Evolutionary conservation across 2,888 invertebrate species (phyloP), one percentile per base, ranked within the genome.

Genomic region (Idaea biselata): DNA sequence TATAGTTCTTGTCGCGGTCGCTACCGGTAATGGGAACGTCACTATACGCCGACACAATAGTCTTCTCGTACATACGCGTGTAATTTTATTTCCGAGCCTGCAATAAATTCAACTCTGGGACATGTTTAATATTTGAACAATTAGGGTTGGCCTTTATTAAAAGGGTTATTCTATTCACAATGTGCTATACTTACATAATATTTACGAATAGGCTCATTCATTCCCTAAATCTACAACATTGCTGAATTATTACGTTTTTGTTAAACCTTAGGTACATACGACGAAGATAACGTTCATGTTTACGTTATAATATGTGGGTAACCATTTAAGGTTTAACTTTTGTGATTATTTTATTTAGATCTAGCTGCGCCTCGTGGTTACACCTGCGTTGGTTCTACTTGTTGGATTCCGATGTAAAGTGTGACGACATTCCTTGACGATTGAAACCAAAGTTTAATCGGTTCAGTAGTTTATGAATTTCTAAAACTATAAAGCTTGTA

Each of bases 21-120:
- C 75, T 68, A 70, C 75, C 73, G 68, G 75, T 79, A 81, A 81
- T 77, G 76, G 75, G 71, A 69, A 67, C 75, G 77, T 75, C 78
- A 76, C 71, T 68, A 65, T 70, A 69, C 71, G 69, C 60, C 67
- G 68, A 66, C 73, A 74, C 74, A 69, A 68, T 66, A 68, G 69
- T 69, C 69, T 71, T 25, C 25, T 25, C 25, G 25, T 25, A 73
- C 67, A 69, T 71, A 71, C 72, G 75, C 74, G 72, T 76, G 75
- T 80, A 74, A 81, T 79, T 76, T 79, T 80, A 77, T 78, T 77
- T 76, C 73, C 72, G 68, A 68, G 71, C 53, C 64, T 64, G 67
- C 71, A 68, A 77, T 78, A 74, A 78, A 77, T 77, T 73, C 67
- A 72, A 68, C 65, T 68, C 67, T 59, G 74, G 68, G 71, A 72